These are phyloP conservation scores for Peromyscus californicus DNA, from an alignment of 2,113 vertebrate species.

Conservation along the genomic window DNA sequence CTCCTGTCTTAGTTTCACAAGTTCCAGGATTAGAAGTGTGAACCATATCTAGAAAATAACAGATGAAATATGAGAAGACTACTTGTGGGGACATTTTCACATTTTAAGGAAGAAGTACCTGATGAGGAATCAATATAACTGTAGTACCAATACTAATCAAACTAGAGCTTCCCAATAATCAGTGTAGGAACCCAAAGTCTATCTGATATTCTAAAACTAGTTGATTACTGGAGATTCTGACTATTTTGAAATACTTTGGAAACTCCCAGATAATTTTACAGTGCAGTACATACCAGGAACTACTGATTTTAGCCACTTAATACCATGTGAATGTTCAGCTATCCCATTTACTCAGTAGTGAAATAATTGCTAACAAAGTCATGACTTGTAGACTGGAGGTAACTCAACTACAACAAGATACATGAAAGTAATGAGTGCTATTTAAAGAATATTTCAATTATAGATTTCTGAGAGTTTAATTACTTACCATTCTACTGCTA, in stretches of 20 bases:
- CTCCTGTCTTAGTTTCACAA: background rate
- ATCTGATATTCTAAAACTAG: background rate
- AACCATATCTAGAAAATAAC: background rate
- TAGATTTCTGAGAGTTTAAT: background rate
- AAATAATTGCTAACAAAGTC: background rate
- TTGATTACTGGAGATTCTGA: background rate
- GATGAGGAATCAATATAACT: background rate
- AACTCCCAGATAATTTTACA: background rate
- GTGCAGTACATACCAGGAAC: background rate
- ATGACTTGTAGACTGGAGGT: background rate
- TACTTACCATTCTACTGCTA: background rate
- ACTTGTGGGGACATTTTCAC: background rate
- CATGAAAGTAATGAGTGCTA: background rate
- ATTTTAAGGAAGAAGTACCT: background rate
- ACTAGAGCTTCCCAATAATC: background rate
- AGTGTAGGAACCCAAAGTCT: background rate
- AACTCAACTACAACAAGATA: background rate
- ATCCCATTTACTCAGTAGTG: background rate
- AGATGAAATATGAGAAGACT: no score
- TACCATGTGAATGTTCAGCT: background rate
- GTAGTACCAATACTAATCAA: background rate
- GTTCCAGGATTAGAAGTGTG: background rate
- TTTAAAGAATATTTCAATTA: background rate
- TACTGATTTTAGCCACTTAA: background rate
- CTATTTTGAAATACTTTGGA: background rate